Evolutionary conservation across 2,113 vertebrate genomes (phyloP).

Genomic region (Formicarius rufipectus): DNA sequence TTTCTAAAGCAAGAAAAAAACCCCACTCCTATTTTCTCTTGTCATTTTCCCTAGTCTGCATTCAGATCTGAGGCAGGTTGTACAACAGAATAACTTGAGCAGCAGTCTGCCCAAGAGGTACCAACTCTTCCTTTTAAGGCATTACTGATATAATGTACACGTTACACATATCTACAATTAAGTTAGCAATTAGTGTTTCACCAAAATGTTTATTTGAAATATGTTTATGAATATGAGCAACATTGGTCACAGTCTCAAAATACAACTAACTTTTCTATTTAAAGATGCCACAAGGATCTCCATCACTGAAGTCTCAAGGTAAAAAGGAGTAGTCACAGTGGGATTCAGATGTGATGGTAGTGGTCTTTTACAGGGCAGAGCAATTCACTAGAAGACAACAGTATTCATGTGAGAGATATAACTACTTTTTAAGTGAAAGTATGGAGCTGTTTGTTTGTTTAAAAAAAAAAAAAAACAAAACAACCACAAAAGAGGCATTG

Average conservation of each 20-base stretch:
- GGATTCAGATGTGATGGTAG: neutral
- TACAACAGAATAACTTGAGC: neutral
- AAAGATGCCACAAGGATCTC: neutral
- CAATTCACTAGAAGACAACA: neutral
- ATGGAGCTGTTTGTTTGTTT: neutral
- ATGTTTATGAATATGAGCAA: neutral
- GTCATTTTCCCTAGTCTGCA: neutral
- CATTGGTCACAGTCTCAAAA: neutral
- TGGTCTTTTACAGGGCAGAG: neutral
- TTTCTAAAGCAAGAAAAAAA: neutral
- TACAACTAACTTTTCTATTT: neutral
- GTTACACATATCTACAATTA: neutral
- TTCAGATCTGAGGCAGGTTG: neutral
- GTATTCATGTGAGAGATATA: neutral
- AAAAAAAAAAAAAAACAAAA: neutral
- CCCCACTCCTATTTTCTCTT: neutral
- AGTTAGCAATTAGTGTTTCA: neutral
- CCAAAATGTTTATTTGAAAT: neutral
- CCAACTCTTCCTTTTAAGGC: neutral
- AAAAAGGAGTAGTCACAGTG: neutral
- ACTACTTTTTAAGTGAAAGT: slow-evolving; percentile 2
- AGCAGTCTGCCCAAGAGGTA: neutral
- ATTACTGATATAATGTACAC: neutral
- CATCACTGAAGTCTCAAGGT: neutral
- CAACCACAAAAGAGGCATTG: neutral